A percentile compares a stretch with the other conserved stretches of the same genome.
Conservation (phyloP, 2,113 vertebrate genomes). For the Uria lomvia region DNA sequence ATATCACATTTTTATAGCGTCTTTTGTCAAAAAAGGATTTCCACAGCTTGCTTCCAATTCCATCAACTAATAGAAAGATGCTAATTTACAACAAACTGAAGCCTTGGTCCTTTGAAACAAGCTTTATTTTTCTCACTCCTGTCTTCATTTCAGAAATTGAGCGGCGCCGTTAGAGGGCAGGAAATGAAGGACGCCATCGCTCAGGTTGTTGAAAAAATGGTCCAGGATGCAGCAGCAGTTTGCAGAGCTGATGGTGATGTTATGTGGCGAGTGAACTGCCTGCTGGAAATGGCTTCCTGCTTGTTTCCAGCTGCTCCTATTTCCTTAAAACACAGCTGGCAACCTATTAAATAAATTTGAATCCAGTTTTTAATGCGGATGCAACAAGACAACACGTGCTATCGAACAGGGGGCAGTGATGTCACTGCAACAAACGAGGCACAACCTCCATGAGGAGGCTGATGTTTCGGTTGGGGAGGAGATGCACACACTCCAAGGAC, state of each 20-base stretch:
- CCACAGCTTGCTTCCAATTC: not conserved
- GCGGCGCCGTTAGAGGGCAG: not conserved
- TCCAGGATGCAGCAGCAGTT: not conserved
- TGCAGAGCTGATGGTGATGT: not conserved
- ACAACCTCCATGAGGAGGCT: not conserved
- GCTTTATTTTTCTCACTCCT: not conserved
- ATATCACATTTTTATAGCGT: not conserved
- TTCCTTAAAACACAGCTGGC: not conserved
- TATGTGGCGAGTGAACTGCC: not conserved
- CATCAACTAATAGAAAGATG: not conserved
- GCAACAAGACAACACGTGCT: not conserved
- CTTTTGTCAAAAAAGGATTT: conserved; percentile 10
- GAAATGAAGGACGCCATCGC: not conserved
- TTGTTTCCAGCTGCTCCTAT: not conserved
- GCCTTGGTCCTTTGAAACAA: not conserved
- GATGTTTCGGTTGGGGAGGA: not conserved
- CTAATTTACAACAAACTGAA: conserved; percentile 22
- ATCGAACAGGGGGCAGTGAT: not conserved
- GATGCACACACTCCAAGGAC: not conserved
- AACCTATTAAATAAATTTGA: not conserved
- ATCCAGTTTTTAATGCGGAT: not conserved
- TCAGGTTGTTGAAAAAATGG: not conserved
- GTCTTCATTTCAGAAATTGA: not conserved
- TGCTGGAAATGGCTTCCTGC: not conserved
- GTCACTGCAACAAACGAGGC: not conserved